phyloP scores from a whole-genome alignment of 2,113 vertebrate genomes.

The Rousettus leschenaultii region DNA sequence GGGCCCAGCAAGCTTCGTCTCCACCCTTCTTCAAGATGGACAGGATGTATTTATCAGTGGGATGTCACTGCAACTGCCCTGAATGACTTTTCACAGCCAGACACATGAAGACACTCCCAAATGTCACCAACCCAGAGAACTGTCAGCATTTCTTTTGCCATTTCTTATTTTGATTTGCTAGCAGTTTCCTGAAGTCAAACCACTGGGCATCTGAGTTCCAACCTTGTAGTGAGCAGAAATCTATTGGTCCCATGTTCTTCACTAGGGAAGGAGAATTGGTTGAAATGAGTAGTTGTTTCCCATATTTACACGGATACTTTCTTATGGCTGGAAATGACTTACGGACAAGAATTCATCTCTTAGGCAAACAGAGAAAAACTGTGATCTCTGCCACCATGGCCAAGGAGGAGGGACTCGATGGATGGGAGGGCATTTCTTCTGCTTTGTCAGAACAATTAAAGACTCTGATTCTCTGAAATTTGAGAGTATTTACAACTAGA shows the following conservation, averaged over 20 bases:
- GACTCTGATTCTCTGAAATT: not conserved
- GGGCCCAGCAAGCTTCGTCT: not conserved
- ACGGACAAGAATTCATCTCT: not conserved
- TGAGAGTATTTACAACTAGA: not conserved
- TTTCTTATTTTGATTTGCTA: not conserved
- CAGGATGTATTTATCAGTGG: not conserved
- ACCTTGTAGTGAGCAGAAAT: not conserved
- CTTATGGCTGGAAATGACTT: not conserved
- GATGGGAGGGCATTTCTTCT: not conserved
- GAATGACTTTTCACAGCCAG: not conserved
- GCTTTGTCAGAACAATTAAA: not conserved
- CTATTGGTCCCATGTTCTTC: not conserved
- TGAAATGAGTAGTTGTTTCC: not conserved
- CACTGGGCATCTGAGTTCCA: not conserved
- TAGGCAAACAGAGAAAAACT: not conserved
- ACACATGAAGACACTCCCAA: not conserved
- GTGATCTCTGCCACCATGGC: not conserved
- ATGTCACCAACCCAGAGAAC: not conserved
- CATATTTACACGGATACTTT: not conserved
- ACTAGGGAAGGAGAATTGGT: not conserved
- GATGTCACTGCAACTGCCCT: not conserved
- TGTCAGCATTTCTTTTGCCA: not conserved
- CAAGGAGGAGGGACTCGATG: not conserved
- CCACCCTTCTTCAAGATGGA: not conserved
- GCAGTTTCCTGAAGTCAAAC: conserved; percentile 31